phyloP scores from a whole-genome alignment of 2,888 invertebrate species.

The Germaria angustata region DNA sequence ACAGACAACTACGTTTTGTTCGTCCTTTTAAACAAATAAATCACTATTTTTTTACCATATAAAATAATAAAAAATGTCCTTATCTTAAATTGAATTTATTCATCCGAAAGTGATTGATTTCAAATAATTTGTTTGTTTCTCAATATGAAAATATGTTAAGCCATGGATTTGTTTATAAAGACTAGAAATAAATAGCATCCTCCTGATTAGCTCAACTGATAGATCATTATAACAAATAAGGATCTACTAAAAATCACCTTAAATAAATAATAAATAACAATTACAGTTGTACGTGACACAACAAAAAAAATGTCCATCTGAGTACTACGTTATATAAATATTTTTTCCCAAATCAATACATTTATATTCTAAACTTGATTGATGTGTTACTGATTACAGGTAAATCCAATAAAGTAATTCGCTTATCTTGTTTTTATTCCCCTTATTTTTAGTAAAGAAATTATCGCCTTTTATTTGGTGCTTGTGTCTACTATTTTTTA shows the following conservation, averaged over 20 bases:
- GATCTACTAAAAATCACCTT: neutral
- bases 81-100: slow-evolving; percentile 1
- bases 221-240: neutral
- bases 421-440: neutral
- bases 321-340: too few species aligned
- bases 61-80: neutral
- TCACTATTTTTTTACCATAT: too few species aligned
- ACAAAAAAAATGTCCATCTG: too few species aligned
- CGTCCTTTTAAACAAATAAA: too few species aligned
- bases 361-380: too few species aligned
- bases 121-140: slow-evolving; percentile 9
- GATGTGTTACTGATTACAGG: slow-evolving; percentile 23
- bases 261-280: neutral
- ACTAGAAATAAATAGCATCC: neutral
- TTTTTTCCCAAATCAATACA: too few species aligned
- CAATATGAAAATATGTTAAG: neutral
- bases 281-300: too few species aligned
- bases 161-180: neutral
- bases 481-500: neutral
- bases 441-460: neutral
- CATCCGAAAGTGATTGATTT: slow-evolving; percentile 34
- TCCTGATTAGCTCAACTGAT: neutral
- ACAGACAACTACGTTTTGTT: too few species aligned
- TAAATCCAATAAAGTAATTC: slow-evolving; percentile 15
- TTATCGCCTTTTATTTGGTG: slow-evolving; percentile 5